phyloP scores from a whole-genome alignment of 2,797 vertebrate genomes.

The Chelonia mydas region DNA sequence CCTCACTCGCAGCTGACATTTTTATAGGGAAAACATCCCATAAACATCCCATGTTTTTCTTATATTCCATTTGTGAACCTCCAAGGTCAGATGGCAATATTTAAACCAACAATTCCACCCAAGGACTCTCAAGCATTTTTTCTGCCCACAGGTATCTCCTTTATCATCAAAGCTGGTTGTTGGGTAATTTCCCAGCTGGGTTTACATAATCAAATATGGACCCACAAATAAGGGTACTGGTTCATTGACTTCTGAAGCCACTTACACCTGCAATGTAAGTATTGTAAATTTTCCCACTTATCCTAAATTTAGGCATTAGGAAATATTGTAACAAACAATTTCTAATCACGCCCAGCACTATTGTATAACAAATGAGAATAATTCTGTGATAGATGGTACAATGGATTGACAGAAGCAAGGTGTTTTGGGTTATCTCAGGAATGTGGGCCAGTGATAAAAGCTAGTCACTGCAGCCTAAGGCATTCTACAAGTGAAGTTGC shows the following conservation, averaged over 20 bases:
- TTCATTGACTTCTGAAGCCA: background rate
- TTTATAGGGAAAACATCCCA: background rate
- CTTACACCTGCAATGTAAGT: background rate
- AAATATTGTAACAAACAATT: background rate
- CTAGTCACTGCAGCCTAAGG: background rate
- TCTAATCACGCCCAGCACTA: background rate
- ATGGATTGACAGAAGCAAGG: background rate
- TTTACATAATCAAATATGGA: background rate
- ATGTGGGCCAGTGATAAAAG: background rate
- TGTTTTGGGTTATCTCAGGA: background rate
- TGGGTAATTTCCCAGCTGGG: background rate
- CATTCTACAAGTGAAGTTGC: background rate
- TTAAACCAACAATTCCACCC: background rate
- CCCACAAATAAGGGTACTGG: background rate
- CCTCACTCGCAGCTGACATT: conserved; percentile 2
- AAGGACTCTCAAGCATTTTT: background rate
- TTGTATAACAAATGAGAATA: background rate
- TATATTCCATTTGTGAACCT: background rate
- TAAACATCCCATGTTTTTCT: background rate
- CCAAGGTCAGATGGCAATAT: background rate
- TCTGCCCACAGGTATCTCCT: background rate
- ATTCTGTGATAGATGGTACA: background rate
- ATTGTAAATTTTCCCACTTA: background rate
- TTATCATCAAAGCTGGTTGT: background rate
- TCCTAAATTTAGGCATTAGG: background rate